Base-by-base conservation (phyloP, 2,797 vertebrate species). In the Brachymystax lenok region DNA sequence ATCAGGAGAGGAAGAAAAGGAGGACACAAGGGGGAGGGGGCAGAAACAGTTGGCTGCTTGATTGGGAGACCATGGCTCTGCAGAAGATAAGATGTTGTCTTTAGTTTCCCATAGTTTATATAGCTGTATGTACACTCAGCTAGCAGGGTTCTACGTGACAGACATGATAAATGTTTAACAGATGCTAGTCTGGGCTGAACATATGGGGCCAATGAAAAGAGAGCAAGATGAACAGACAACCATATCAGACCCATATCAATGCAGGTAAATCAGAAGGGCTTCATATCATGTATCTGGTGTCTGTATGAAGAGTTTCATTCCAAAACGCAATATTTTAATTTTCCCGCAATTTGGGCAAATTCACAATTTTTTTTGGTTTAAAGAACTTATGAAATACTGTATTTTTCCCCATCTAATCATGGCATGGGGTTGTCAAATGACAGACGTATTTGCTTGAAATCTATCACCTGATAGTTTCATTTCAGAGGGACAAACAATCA, bases 11-110 rank as follows among this genome's bases (percentile, higher is more conserved):
- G 12, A 6, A 30, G 67, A 5, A 69, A 19, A 69, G 17, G 16
- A 33, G 33, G 67, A 24, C 24, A 30, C 16, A 6, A 2, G 30
- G 30, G 30, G 24, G 4, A 14, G 5, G 2, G 80, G 64, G 69
- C 70, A 35, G 4, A 77, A 77, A 76, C 83, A 73, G 75, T 74
- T 56, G 35, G n/a, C 13, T 27, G 27, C 24, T 28, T 33, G 50
- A 28, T 72, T 33, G 14, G 5, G 51, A 54, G 24, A 14, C 27
- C n/a, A 5, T 21, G 24, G 7, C 51, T 72, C 50, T 28, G 24
- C 24, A 33, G 51, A 52, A 50, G 27, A 54, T 8, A 19, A 40
- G 3, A 46, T 69, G 19, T 16, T 52, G 70, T 71, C 7, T 54
- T 52, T 28, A 24, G 50, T 71, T 52, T 52, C 5, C 21, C 16